Percentiles rank a stretch among this genome's conserved stretches.
Conservation (phyloP, 2,113 vertebrate species). For the Zonotrichia leucophrys region DNA sequence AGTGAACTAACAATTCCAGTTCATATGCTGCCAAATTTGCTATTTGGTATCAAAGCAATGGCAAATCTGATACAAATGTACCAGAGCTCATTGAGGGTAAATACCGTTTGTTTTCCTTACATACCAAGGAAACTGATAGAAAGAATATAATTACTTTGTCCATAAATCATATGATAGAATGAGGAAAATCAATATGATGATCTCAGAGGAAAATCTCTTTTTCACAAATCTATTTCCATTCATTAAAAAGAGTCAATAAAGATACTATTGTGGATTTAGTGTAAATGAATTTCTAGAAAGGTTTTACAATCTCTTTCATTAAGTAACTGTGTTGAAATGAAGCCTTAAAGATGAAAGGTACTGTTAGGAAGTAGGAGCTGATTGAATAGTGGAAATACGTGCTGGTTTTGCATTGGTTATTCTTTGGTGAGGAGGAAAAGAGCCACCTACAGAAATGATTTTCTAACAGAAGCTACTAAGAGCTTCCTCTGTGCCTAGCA, state of each 20-base stretch:
- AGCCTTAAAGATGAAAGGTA: background rate
- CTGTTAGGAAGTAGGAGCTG: background rate
- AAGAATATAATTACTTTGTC: background rate
- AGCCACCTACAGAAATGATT: background rate
- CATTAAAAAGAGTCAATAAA: background rate
- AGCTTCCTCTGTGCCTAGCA: background rate
- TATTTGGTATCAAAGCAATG: background rate
- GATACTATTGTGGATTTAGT: background rate
- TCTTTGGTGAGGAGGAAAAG: background rate
- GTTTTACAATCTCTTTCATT: background rate
- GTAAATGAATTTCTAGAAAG: background rate
- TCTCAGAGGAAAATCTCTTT: background rate
- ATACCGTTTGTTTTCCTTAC: background rate
- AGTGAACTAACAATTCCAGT: background rate
- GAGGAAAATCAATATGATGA: background rate
- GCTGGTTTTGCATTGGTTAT: background rate
- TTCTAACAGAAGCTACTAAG: background rate
- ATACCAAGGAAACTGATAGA: background rate
- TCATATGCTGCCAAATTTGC: background rate
- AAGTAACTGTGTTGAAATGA: background rate
- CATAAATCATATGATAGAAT: background rate
- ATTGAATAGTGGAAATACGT: background rate
- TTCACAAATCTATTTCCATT: background rate
- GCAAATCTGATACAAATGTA: background rate
- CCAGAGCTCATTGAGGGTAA: background rate